Percentiles rank a stretch among this genome's conserved stretches.
Evolutionary conservation across 2,113 vertebrate species (phyloP).

Genomic region (Hydropotes inermis): DNA sequence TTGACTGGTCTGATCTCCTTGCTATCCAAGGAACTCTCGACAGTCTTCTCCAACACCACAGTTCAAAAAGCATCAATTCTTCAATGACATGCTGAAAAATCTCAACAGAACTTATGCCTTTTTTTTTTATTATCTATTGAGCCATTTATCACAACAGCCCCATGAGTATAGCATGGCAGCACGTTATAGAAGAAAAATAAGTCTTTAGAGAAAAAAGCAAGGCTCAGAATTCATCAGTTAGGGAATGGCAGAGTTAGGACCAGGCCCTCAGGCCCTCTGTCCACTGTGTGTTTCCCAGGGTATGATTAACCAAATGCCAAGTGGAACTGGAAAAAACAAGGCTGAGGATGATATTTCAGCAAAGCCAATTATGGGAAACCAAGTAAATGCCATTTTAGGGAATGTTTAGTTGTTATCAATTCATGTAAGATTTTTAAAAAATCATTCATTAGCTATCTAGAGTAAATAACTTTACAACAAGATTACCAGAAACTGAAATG

Average conservation of each 20-base stretch:
- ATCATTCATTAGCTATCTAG: not conserved
- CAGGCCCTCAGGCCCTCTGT: too few relatives aligned
- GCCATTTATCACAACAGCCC: too few relatives aligned
- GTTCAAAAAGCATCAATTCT: not conserved
- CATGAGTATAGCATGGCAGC: rapidly evolving
- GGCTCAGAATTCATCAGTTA: not conserved
- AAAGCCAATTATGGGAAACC: not conserved
- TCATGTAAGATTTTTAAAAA: not conserved
- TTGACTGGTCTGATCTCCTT: not conserved
- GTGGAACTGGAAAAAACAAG: not conserved
- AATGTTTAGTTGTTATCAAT: not conserved
- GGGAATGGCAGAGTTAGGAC: not conserved
- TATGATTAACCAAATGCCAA: not conserved
- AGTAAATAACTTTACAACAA: not conserved
- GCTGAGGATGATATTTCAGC: not conserved
- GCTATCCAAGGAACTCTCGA: not conserved
- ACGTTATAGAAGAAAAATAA: not conserved
- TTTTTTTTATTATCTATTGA: not conserved
- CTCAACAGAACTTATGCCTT: not conserved
- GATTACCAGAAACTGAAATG: not conserved
- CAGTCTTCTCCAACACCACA: not conserved
- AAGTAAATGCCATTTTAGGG: not conserved
- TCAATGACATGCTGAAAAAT: not conserved
- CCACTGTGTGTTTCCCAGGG: not conserved
- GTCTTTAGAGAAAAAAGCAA: not conserved